Evolutionary conservation across 2,113 vertebrate species (phyloP), one percentile per base, ranked within the genome.

Genomic region (Catagonus wagneri): DNA sequence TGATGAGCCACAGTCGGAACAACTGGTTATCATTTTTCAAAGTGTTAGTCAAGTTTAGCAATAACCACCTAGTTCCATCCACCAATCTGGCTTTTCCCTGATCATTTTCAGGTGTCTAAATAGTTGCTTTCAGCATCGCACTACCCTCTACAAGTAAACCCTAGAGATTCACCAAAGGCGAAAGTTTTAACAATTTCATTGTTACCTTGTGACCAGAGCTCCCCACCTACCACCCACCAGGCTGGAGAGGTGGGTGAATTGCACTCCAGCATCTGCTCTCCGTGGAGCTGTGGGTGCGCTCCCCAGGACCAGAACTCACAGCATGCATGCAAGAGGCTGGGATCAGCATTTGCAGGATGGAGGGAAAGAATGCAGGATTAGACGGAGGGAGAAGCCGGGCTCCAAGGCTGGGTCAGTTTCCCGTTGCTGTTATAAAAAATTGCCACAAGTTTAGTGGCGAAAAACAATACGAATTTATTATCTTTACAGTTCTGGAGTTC

Each of bases 311-410:
- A 65, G 52, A 69, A 15, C n/a, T 74, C 11, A 3, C 14, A n/a
- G n/a, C 4, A 16, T n/a, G 39, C n/a, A 3, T 6, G 16, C 6
- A 9, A 23, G 66, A 29, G 14, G 32, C 16, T 5, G 3, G 78
- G 71, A 23, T 6, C 58, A 1, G 5, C 32, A 1, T 34, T 0
- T 39, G 65, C 1, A 22, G 72, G 36, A 9, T 1, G 16, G 34
- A n/a, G 58, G 17, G 16, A 4, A 56, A 34, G 39, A 1, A 14
- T 23, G 80, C 29, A 36, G 85, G 78, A 8, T 4, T 13, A 7
- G 36, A 36, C 17, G 12, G 58, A 36, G 32, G 65, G 19, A 16
- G 39, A 52, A 20, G 65, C 0, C 14, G 58, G 72, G 6, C 44
- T 65, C 61, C 4, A 19, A 27, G 0, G 58, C 52, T 23, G 34